Evolutionary conservation across 1,140 invertebrate species (phyloP).

Genomic region (Brachionus koreanus): DNA sequence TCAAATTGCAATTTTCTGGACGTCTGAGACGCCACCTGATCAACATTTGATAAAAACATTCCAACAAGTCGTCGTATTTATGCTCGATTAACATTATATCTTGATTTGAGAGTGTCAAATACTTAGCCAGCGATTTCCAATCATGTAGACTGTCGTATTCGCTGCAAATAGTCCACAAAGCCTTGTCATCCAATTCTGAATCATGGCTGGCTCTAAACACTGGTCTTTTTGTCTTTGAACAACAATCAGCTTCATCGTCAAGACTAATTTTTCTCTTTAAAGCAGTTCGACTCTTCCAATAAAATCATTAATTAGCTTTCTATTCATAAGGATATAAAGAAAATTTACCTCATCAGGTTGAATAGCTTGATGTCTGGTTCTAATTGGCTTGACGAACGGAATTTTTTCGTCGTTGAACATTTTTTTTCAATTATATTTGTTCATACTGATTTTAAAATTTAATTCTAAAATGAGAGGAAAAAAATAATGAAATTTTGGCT

Average conservation of each 20-base stretch:
- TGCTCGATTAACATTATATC: slow-evolving; percentile 20
- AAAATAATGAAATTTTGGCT: slow-evolving; percentile 24
- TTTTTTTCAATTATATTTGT: not conserved
- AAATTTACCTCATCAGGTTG: not conserved
- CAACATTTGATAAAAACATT: slow-evolving; percentile 38
- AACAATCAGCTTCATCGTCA: not conserved
- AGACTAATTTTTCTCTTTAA: not conserved
- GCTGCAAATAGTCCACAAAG: not conserved
- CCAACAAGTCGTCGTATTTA: not conserved
- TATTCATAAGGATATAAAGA: not conserved
- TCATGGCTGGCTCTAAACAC: not conserved
- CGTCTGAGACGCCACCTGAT: slow-evolving; percentile 25
- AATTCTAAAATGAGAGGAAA: not conserved
- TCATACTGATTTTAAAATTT: not conserved
- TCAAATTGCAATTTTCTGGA: slow-evolving; percentile 31
- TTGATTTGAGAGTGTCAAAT: not conserved
- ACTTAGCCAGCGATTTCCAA: slow-evolving; percentile 14
- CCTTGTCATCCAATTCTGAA: not conserved
- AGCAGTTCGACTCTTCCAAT: not conserved
- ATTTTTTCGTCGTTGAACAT: slow-evolving; percentile 32
- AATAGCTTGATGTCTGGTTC: not conserved
- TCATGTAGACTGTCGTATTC: slow-evolving; percentile 6
- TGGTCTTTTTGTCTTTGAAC: not conserved
- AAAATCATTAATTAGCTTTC: not conserved
- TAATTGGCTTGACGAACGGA: not conserved